Evolutionary conservation across 2,113 vertebrate genomes (phyloP).

Genomic region (Zosterops lateralis): DNA sequence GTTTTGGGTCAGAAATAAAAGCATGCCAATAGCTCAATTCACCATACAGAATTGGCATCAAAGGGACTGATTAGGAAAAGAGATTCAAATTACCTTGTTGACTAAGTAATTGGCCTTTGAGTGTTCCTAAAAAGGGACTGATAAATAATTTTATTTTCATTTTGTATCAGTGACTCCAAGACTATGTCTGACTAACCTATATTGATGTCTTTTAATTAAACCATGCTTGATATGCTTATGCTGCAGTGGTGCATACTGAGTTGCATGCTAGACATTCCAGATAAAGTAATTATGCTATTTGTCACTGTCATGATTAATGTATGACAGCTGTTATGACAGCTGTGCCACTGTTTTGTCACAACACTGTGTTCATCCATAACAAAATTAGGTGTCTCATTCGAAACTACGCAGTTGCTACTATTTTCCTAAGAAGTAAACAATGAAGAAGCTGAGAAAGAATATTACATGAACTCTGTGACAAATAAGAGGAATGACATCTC

Average conservation of each 20-base stretch:
- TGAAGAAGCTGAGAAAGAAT: conserved; percentile 72
- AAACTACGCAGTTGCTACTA: conserved; percentile 67
- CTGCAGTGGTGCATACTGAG: conserved; percentile 69
- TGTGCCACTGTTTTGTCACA: conserved; percentile 83
- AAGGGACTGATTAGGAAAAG: conserved; percentile 39
- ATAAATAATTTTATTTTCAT: conserved; percentile 75
- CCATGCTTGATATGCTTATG: conserved; percentile 65
- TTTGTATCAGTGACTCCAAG: conserved; percentile 73
- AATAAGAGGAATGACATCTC: conserved; percentile 74
- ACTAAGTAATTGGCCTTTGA: conserved; percentile 64
- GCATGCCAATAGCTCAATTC: neutral
- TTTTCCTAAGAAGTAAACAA: conserved; percentile 75
- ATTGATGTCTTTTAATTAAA: conserved; percentile 81
- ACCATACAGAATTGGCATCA: neutral
- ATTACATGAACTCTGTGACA: conserved; percentile 72
- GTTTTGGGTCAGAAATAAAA: neutral
- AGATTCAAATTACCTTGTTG: conserved; percentile 41
- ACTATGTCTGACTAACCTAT: conserved; percentile 76
- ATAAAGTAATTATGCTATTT: conserved; percentile 84
- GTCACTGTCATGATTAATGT: conserved; percentile 86
- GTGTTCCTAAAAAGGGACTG: conserved; percentile 52
- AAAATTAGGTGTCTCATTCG: conserved; percentile 75
- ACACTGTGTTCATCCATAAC: conserved; percentile 79
- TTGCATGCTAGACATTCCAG: conserved; percentile 77
- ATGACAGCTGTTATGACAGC: conserved; percentile 85